Conservation (phyloP, 2,797 vertebrate genomes). For the Manis crassicaudata region DNA sequence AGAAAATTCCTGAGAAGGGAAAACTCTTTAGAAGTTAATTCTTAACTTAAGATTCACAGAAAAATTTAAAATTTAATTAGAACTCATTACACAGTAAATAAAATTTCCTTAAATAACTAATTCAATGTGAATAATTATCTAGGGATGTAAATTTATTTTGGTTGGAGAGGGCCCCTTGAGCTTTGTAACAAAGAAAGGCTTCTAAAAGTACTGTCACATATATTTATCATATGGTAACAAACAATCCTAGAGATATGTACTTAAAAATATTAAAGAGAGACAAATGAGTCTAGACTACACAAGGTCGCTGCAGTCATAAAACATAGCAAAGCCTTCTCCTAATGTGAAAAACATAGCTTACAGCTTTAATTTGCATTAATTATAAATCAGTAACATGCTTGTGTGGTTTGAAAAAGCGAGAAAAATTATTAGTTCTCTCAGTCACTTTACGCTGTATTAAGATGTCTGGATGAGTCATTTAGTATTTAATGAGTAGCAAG, state of each 20-base stretch:
- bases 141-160: slow-evolving; percentile 88
- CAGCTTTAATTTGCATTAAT: slow-evolving; percentile 96
- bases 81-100: slow-evolving; percentile 87
- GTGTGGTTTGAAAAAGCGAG: slow-evolving; percentile 92
- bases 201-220: slow-evolving; percentile 89
- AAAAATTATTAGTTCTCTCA: slow-evolving; percentile 94
- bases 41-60: slow-evolving; percentile 80
- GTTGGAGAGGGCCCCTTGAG: slow-evolving; percentile 89
- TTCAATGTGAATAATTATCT: slow-evolving; percentile 88
- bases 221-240: slow-evolving; percentile 94
- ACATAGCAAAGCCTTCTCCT: slow-evolving; percentile 91
- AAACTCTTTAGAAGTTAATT: slow-evolving; percentile 66
- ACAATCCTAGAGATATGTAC: slow-evolving; percentile 94
- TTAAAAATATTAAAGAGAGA: slow-evolving; percentile 95
- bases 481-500: slow-evolving; percentile 97
- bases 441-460: slow-evolving; percentile 97
- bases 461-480: slow-evolving; percentile 98
- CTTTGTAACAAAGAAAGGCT: slow-evolving; percentile 91
- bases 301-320: slow-evolving; percentile 93
- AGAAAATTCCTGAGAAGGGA: slow-evolving; percentile 73
- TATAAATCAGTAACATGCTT: slow-evolving; percentile 96
- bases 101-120: slow-evolving; percentile 91
- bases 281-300: slow-evolving; percentile 92
- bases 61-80: slow-evolving; percentile 88
- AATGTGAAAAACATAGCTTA: slow-evolving; percentile 94